Base-by-base conservation (phyloP, 2,113 vertebrate species). In the Terrapene triunguis region DNA sequence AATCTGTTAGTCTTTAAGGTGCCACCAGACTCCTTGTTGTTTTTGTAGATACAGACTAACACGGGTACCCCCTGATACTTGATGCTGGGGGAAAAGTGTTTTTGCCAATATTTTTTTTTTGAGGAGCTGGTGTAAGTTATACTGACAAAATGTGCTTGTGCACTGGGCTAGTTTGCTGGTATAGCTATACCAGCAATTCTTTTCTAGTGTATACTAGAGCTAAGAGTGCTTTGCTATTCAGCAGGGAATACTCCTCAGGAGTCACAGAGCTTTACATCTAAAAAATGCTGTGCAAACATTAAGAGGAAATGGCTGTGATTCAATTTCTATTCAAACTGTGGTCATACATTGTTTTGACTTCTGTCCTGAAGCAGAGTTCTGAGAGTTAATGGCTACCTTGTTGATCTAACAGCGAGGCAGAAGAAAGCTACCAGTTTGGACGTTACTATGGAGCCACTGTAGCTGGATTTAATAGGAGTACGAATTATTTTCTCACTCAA, bases 81-180 rank as follows among this genome's bases (percentile, higher is more conserved):
- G 38, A 86, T 35, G 92, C 14, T 47, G 7, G 35, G 92, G 12
- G 86, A 88, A 91, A 92, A 5, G 42, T 97, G 79, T 42, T 82
- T 95, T 93, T 94, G 19, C 24, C 10, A 48, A 10, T 59, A 79
- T 95, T 22, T 84, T 91, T 90, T 72, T 92, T 87, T 47, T 47
- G 80, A 79, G 27, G 24, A 95, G 93, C 84, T 85, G 62, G 22
- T 42, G 17, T 48, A 93, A 84, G 0, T 0, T 14, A 10, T 82
- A 88, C 11, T 57, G 62, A 9, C 42, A 32, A n/a, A 82, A 89
- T 88, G 44, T 57, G 80, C n/a, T 89, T 29, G 51, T 92, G 92
- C 95, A 25, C 55, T 80, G 82, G 87, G 54, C 83, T 5, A 83
- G 65, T 5, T 65, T 89, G 83, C 7, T n/a, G 24, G 25, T 55